phyloP scores from a whole-genome alignment of 2,797 vertebrate species.

The Enteromius unitaeniatus region DNA sequence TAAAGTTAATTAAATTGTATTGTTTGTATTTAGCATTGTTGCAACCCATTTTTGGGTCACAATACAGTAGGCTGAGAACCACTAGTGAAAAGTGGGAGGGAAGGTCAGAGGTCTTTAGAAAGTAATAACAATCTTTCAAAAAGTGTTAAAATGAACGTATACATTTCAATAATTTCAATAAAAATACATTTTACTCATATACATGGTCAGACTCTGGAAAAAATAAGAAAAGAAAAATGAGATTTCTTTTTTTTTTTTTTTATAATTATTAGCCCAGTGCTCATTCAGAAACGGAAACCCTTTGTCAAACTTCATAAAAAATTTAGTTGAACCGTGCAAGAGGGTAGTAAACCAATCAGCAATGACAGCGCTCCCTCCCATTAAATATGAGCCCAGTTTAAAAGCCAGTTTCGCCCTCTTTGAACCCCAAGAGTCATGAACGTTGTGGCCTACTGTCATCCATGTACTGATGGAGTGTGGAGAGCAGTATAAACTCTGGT shows the following conservation, averaged over 20 bases:
- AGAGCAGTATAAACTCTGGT: constrained; percentile 42
- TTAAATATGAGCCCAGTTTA: constrained; percentile 18
- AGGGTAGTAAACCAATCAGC: constrained; percentile 1
- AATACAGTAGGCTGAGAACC: not conserved
- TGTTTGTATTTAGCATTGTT: not conserved
- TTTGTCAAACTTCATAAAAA: constrained; percentile 15
- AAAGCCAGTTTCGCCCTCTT: constrained; percentile 16
- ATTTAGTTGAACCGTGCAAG: not conserved
- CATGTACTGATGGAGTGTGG: constrained; percentile 39
- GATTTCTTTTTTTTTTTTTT: no score
- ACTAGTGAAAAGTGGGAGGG: not conserved
- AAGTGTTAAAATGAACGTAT: not conserved
- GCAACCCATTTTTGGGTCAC: not conserved
- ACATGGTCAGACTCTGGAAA: not conserved
- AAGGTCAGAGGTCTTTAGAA: not conserved
- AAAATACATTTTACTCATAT: no score
- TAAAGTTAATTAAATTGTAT: not conserved
- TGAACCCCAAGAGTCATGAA: constrained; percentile 9
- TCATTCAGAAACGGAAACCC: not conserved
- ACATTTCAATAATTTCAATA: not conserved
- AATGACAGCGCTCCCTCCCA: not conserved
- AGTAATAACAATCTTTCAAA: not conserved
- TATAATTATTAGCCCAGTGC: not conserved
- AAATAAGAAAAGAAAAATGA: not conserved
- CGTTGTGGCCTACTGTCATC: not conserved